These are phyloP conservation scores for Escarpia spicata DNA, from an alignment of 2,888 invertebrate genomes.

Conservation along the genomic window DNA sequence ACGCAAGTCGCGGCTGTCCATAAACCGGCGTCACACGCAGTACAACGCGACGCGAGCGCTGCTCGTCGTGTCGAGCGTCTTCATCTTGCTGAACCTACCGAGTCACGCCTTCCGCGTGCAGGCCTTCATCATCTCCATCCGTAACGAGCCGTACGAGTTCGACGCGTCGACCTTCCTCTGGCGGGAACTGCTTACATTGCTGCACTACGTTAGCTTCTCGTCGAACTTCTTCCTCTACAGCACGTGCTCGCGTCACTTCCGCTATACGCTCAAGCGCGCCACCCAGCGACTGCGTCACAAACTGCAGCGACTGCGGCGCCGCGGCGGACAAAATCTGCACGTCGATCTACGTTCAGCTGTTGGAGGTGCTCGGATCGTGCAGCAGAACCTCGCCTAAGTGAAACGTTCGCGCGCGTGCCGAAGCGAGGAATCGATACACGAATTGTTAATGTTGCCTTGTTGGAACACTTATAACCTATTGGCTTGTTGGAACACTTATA, in stretches of 20 bases:
- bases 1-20: conserved; percentile 33
- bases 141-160: conserved; percentile 31
- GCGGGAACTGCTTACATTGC: conserved; percentile 41
- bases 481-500: neutral
- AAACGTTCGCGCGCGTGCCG: neutral
- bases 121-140: conserved; percentile 38
- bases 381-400: neutral
- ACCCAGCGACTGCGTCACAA: neutral
- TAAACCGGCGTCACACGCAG: conserved; percentile 40
- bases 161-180: conserved; percentile 32
- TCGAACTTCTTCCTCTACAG: conserved; percentile 42
- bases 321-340: neutral
- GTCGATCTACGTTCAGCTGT: neutral
- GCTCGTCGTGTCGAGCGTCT: conserved; percentile 42
- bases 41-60: conserved; percentile 41
- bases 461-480: neutral
- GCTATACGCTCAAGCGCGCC: conserved; percentile 35
- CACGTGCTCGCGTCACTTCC: conserved; percentile 41
- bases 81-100: conserved; percentile 42
- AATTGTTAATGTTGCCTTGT: neutral
- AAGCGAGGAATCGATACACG: neutral
- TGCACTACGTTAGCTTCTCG: conserved; percentile 42
- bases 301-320: neutral
- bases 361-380: neutral
- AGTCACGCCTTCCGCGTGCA: conserved; percentile 40